These are phyloP conservation scores for Acrobasis suavella DNA, from an alignment of 2,888 invertebrate genomes.

Conservation along the genomic window DNA sequence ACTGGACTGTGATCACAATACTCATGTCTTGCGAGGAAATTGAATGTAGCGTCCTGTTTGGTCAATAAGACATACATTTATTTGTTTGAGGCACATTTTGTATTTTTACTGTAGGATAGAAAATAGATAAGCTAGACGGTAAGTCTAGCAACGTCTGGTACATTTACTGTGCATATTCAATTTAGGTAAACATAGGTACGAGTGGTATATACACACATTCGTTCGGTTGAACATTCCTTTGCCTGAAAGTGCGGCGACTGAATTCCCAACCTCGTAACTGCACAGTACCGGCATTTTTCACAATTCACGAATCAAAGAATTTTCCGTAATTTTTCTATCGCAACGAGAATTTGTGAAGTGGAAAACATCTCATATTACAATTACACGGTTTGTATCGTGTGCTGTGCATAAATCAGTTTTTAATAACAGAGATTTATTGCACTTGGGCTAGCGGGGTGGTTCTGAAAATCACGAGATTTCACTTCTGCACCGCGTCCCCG, in stretches of 20 bases:
- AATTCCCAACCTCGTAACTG: neutral
- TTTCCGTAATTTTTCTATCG: neutral
- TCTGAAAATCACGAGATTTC: slow-evolving; percentile 41
- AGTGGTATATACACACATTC: neutral
- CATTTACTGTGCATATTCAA: neutral
- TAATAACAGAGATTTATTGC: slow-evolving; percentile 48
- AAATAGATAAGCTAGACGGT: no score
- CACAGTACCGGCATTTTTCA: slow-evolving; percentile 5
- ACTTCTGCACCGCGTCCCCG: slow-evolving; percentile 36
- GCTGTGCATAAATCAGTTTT: slow-evolving; percentile 48
- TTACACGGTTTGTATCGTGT: slow-evolving; percentile 27
- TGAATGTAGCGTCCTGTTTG: no score
- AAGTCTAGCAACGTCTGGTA: neutral
- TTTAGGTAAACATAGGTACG: neutral
- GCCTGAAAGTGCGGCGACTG: neutral
- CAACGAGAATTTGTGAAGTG: slow-evolving; percentile 10
- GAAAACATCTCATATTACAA: slow-evolving; percentile 18
- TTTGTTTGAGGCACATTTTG: no score
- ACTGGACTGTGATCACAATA: no score
- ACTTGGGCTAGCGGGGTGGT: slow-evolving; percentile 36
- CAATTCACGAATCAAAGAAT: slow-evolving; percentile 12
- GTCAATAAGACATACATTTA: no score
- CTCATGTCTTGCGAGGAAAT: no score
- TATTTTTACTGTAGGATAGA: no score
- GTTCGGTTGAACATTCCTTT: slow-evolving; percentile 2